Base-by-base conservation (phyloP, 1,140 invertebrate species). In the Zaprionus africanus region DNA sequence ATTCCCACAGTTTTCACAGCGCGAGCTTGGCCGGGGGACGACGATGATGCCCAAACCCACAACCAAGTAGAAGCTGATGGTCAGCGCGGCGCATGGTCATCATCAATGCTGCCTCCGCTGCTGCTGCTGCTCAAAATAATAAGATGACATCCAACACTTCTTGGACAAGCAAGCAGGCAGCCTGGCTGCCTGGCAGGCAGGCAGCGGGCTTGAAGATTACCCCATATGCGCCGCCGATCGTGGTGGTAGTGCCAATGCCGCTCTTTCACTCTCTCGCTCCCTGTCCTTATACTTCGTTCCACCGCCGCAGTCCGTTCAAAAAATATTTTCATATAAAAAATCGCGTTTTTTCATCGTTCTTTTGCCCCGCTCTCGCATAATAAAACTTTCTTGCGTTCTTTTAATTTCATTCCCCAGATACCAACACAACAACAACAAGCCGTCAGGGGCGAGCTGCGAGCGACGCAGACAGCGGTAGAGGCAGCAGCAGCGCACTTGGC, bases 71-170 rank as follows among this genome's bases (percentile, higher is more conserved):
- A 49, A 43, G 75, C 66, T 28, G 71, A 64, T 66, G 63, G 79
- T 76, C 83, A 84, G 76, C 83, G 63, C 80, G 78, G 78, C 84
- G 84, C 85, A 85, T 81, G 85, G 85, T 88, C 84, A 90, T 85
- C 82, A 81, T 77, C 79, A 82, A 76, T 73, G 83, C 76, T 65
- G 54, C 76, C 54, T 61, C 56, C 41, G 54, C 71, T 62, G 56
- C 64, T 53, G 79, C 78, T 51, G 78, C 77, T 70, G 59, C 66
- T 88, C 85, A 75, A 91, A 87, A 91, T 91, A 91, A 91, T 91
- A 91, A 91, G 90, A 91, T 91, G 90, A 91, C 90, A 91, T 91
- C 90, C 90, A 91, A 91, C 90, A 91, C 90, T 91, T 91, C 85
- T 88, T 90, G 78, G 61, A 61, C 77, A 51, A 49, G 54, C 24